Conservation (phyloP, 2,888 invertebrate species). For the Caradrina clavipalpis region DNA sequence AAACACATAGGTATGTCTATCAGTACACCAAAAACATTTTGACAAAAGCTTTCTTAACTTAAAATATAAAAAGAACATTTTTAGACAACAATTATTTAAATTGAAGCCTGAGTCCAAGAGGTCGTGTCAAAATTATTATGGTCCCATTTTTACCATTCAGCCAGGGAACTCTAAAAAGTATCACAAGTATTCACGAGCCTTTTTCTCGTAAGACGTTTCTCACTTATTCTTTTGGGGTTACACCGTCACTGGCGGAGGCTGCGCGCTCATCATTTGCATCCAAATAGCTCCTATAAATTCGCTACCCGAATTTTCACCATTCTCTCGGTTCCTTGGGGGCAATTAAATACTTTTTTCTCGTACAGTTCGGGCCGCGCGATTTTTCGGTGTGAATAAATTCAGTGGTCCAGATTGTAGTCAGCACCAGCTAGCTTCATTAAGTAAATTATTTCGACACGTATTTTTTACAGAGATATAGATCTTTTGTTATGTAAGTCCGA, state of each 20-base stretch:
- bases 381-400: slow-evolving; percentile 86
- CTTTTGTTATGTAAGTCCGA: slow-evolving; percentile 46
- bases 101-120: not conserved
- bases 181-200: slow-evolving; percentile 78
- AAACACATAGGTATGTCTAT: not conserved
- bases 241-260: slow-evolving; percentile 81
- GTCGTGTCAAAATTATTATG: not conserved
- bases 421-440: slow-evolving; percentile 80
- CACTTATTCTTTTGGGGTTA: slow-evolving; percentile 89
- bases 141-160: not conserved
- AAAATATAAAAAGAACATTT: not conserved
- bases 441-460: slow-evolving; percentile 78
- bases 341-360: slow-evolving; percentile 89
- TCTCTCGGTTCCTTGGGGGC: slow-evolving; percentile 88
- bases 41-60: no score
- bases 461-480: slow-evolving; percentile 58
- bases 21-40: no score
- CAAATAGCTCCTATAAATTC: slow-evolving; percentile 91
- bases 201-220: slow-evolving; percentile 87
- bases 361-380: slow-evolving; percentile 77
- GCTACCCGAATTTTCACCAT: slow-evolving; percentile 89
- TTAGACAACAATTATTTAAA: not conserved
- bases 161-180: slow-evolving; percentile 68
- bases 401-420: slow-evolving; percentile 83
- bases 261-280: slow-evolving; percentile 90